A percentile compares a stretch with the other conserved stretches of the same genome.
Evolutionary conservation across 1,140 invertebrate species (phyloP).

Genomic region (Chrysopa pallens): DNA sequence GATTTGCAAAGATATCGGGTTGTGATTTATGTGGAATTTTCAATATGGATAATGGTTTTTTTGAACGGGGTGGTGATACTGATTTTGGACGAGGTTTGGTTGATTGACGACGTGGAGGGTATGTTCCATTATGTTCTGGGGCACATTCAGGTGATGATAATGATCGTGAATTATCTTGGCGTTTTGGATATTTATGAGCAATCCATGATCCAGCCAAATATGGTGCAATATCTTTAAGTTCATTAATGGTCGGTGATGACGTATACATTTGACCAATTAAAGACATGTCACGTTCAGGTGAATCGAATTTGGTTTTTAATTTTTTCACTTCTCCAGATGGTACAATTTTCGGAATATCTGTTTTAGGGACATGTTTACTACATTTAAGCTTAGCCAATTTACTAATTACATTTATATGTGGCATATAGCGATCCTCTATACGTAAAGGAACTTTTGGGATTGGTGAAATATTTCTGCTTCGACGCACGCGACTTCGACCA

Average conservation of each 20-base stretch:
- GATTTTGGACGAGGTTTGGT: slow-evolving; percentile 19
- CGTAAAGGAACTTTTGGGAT: slow-evolving; percentile 40
- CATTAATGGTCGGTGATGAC: slow-evolving; percentile 58
- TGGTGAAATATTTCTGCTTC: slow-evolving; percentile 33
- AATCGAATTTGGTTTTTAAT: slow-evolving; percentile 48
- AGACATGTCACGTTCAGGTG: slow-evolving; percentile 30
- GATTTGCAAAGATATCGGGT: slow-evolving; percentile 39
- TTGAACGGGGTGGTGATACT: slow-evolving; percentile 19
- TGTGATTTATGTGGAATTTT: slow-evolving; percentile 24
- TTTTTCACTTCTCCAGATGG: slow-evolving; percentile 46
- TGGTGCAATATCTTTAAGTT: slow-evolving; percentile 54
- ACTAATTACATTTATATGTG: slow-evolving; percentile 73
- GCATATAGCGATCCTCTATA: slow-evolving; percentile 58
- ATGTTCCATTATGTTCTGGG: slow-evolving; percentile 14
- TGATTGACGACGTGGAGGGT: slow-evolving; percentile 14
- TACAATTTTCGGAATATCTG: slow-evolving; percentile 17
- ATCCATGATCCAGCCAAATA: slow-evolving; percentile 60
- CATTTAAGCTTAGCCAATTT: slow-evolving; percentile 48
- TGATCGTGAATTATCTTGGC: slow-evolving; percentile 41
- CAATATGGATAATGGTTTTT: slow-evolving; percentile 34
- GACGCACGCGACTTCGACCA: slow-evolving; percentile 28
- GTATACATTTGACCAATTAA: slow-evolving; percentile 63
- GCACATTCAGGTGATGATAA: slow-evolving; percentile 30
- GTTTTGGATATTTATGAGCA: slow-evolving; percentile 50
- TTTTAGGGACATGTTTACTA: slow-evolving; percentile 18